Evolutionary conservation across 2,888 invertebrate genomes (phyloP).

Genomic region (Melieria omissa): DNA sequence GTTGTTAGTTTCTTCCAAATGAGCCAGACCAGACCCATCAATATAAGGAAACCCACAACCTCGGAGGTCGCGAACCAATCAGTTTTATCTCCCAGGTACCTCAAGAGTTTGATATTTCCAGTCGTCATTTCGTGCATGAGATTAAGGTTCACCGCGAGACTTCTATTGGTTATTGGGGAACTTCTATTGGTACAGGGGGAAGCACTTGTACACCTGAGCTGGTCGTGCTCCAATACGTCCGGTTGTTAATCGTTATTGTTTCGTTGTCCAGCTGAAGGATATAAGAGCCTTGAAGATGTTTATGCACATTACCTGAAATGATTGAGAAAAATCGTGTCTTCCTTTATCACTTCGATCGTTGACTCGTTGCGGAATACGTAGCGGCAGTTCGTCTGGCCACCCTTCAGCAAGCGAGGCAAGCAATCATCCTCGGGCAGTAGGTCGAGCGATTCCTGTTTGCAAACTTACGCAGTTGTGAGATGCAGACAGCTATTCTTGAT

Average conservation of each 20-base stretch:
- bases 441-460: too few species aligned
- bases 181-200: constrained; percentile 6
- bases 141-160: constrained; percentile 2
- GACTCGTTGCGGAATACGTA: not conserved
- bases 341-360: constrained; percentile 10
- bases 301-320: constrained; percentile 8
- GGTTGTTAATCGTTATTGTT: constrained; percentile 1
- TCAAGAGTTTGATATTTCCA: constrained; percentile 2
- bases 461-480: too few species aligned
- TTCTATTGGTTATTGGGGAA: constrained; percentile 6
- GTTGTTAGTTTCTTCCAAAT: not conserved
- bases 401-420: too few species aligned
- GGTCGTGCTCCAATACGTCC: constrained; percentile 1
- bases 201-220: constrained; percentile 16
- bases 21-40: not conserved
- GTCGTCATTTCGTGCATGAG: constrained; percentile 15
- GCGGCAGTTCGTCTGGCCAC: too few species aligned
- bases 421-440: too few species aligned
- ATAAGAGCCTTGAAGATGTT: constrained; percentile 11
- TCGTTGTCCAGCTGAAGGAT: constrained; percentile 10
- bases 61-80: constrained; percentile 8
- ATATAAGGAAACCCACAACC: not conserved
- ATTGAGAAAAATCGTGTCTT: constrained; percentile 11
- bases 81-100: not conserved
- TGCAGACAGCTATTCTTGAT: too few species aligned